Conservation (phyloP, 2,113 vertebrate species). For the Cyanoderma ruficeps region DNA sequence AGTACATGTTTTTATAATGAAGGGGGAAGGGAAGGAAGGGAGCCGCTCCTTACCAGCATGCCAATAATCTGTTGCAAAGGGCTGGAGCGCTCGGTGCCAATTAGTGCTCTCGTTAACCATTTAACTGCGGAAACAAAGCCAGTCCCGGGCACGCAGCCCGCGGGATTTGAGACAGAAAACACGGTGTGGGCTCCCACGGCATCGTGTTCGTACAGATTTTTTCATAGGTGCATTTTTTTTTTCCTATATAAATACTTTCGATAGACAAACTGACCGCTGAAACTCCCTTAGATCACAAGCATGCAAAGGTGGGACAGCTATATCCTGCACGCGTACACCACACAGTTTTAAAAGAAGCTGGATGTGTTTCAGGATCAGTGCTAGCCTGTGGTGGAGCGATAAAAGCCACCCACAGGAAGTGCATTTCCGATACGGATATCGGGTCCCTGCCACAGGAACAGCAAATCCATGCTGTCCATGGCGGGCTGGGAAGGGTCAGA, state of each 20-base stretch:
- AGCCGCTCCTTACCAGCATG: conserved; percentile 52
- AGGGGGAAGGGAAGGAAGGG: conserved; percentile 65
- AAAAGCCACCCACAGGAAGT: not conserved
- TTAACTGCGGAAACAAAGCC: conserved; percentile 10
- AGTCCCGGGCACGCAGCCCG: not conserved
- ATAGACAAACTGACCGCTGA: not conserved
- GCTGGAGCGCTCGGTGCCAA: conserved; percentile 21
- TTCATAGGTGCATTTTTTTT: not conserved
- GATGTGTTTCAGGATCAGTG: not conserved
- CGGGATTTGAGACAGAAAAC: not conserved
- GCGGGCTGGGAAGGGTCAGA: not conserved
- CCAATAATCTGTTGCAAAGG: conserved; percentile 67
- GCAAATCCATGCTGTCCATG: not conserved
- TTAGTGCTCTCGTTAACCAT: conserved; percentile 55
- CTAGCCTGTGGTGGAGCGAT: not conserved
- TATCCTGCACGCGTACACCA: not conserved
- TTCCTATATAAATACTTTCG: not conserved
- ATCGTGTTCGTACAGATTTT: fast-evolving
- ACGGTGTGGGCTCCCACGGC: too few species aligned
- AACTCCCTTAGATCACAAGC: not conserved
- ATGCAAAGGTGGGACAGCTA: not conserved
- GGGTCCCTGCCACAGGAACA: not conserved
- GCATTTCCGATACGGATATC: fast-evolving
- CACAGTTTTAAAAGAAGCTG: not conserved
- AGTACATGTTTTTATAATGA: conserved; percentile 60